These are phyloP conservation scores for Colaptes auratus DNA, from an alignment of 2,113 vertebrate genomes.

Conservation along the genomic window DNA sequence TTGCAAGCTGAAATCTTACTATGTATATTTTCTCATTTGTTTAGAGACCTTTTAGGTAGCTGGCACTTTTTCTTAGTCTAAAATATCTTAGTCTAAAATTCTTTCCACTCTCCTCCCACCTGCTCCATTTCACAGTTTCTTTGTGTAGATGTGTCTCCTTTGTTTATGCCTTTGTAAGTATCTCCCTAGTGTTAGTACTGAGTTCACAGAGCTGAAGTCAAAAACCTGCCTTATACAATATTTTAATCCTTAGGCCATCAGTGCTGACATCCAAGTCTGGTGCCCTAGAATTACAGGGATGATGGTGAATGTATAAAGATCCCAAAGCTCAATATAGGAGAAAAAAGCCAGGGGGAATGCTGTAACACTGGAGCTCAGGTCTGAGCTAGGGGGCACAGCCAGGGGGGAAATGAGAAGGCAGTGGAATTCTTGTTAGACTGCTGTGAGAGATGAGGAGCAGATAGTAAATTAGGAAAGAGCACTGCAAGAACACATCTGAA, in stretches of 20 bases:
- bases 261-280: neutral
- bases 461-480: conserved; percentile 49
- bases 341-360: neutral
- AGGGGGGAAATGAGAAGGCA: conserved; percentile 32
- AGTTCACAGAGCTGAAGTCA: conserved; percentile 28
- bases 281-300: conserved; percentile 30
- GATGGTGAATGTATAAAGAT: conserved; percentile 14
- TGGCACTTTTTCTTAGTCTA: neutral
- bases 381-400: conserved; percentile 43
- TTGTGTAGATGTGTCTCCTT: conserved; percentile 52
- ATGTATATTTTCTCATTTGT: neutral
- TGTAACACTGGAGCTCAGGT: neutral
- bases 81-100: conserved; percentile 8
- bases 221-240: conserved; percentile 15
- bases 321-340: neutral
- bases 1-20: neutral
- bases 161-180: conserved; percentile 43
- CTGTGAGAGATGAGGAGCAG: conserved; percentile 36
- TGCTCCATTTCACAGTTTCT: conserved; percentile 14
- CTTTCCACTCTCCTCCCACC: neutral
- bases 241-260: conserved; percentile 54
- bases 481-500: conserved; percentile 64
- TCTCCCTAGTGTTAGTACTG: conserved; percentile 19
- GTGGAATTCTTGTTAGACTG: conserved; percentile 46
- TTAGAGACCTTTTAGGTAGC: neutral